Conservation (phyloP, 2,113 vertebrate species). For the Myrmecophaga tridactyla region DNA sequence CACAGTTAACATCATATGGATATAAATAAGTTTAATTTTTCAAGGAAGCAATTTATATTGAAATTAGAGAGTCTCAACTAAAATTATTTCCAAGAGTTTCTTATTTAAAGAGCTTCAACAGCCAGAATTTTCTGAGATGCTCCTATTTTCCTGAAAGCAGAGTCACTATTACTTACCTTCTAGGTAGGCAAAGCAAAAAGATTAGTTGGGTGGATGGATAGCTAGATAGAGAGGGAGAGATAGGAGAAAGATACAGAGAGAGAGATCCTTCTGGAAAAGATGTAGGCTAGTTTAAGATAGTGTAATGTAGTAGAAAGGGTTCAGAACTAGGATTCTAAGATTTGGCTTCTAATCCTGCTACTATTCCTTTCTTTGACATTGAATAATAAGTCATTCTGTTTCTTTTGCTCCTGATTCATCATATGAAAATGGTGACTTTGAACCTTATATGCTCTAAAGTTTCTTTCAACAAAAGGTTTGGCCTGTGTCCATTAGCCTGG, state of each 20-base stretch:
- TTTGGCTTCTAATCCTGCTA: background rate
- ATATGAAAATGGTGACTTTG: background rate
- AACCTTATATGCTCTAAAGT: background rate
- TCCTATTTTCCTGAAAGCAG: background rate
- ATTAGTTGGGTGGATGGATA: background rate
- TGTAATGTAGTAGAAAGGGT: background rate
- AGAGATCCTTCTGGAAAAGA: too few relatives aligned
- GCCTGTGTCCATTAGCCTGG: background rate
- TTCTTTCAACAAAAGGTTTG: background rate
- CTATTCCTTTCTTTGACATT: background rate
- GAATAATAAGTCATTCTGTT: background rate
- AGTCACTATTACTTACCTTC: background rate
- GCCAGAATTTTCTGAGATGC: background rate
- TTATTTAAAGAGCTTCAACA: background rate
- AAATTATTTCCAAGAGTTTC: background rate
- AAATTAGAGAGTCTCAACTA: background rate
- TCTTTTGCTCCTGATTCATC: background rate
- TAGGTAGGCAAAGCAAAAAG: background rate
- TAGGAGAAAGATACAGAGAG: background rate
- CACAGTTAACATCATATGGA: background rate
- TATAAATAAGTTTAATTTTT: background rate
- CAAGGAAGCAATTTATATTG: background rate
- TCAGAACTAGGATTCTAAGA: background rate
- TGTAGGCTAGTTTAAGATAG: background rate
- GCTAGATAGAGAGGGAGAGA: background rate